These are phyloP conservation scores for Eupithecia subumbrata DNA, from an alignment of 2,888 invertebrate species.

Conservation along the genomic window DNA sequence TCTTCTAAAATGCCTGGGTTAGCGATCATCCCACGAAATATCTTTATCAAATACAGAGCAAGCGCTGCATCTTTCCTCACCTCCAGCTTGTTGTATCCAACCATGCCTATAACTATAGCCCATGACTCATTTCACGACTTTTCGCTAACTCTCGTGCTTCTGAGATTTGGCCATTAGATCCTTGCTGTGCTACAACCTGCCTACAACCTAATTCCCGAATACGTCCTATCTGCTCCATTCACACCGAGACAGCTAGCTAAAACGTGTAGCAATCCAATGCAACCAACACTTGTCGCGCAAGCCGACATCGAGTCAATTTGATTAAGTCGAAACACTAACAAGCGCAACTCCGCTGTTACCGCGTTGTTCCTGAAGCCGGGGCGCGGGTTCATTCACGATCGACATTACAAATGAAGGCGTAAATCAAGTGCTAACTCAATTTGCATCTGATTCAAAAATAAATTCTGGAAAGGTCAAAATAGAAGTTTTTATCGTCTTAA, in stretches of 20 bases:
- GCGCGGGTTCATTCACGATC: neutral
- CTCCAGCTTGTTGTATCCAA: too few relatives aligned
- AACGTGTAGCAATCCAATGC: conserved; percentile 9
- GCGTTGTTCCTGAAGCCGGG: conserved; percentile 6
- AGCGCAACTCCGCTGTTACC: conserved; percentile 19
- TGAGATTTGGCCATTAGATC: too few relatives aligned
- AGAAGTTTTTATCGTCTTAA: too few relatives aligned
- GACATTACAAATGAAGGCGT: neutral
- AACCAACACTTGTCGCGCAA: conserved; percentile 26
- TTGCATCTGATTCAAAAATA: neutral
- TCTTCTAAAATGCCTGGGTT: too few relatives aligned
- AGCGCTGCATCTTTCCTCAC: too few relatives aligned
- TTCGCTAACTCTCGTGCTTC: too few relatives aligned
- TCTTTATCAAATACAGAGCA: too few relatives aligned
- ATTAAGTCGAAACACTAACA: conserved; percentile 34
- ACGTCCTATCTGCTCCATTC: neutral
- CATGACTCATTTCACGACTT: too few relatives aligned
- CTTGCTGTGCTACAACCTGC: too few relatives aligned
- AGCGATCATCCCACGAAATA: too few relatives aligned
- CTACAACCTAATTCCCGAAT: neutral
- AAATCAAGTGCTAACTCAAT: neutral
- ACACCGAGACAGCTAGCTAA: neutral
- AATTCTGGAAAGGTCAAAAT: too few relatives aligned
- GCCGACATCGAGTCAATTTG: conserved; percentile 27
- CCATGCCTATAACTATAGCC: too few relatives aligned